Percentiles rank a stretch among this genome's conserved stretches.
These are phyloP conservation scores for Neoseiulus cucumeris DNA, from an alignment of 1,140 invertebrate species.

Conservation along the genomic window DNA sequence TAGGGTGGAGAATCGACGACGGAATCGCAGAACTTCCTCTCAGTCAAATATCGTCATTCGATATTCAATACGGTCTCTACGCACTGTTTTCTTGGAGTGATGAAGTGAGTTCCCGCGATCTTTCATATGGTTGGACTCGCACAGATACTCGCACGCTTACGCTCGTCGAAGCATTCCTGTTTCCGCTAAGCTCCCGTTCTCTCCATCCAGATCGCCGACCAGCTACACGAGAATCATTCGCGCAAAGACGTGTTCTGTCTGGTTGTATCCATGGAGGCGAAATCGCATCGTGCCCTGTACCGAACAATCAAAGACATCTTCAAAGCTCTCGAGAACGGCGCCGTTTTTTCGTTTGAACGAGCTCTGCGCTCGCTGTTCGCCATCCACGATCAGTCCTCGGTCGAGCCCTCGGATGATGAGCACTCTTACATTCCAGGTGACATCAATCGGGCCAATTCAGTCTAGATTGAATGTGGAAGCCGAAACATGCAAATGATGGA, in stretches of 20 bases:
- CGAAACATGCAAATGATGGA: too few species aligned
- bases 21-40: not conserved
- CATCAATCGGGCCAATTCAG: too few species aligned
- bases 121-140: too few species aligned
- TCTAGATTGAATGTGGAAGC: too few species aligned
- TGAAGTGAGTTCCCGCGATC: not conserved
- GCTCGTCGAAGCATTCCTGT: too few species aligned
- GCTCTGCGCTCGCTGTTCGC: not conserved
- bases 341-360: not conserved
- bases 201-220: not conserved
- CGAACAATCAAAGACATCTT: not conserved
- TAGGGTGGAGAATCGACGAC: too few species aligned
- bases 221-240: not conserved
- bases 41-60: not conserved
- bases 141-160: too few species aligned
- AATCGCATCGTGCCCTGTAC: not conserved
- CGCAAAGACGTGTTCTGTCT: not conserved
- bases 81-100: not conserved
- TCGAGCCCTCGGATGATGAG: not conserved
- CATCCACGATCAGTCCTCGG: not conserved
- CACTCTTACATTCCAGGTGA: not conserved
- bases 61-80: not conserved
- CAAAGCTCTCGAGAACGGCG: not conserved
- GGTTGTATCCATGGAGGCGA: not conserved
- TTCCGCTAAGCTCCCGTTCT: not conserved